phyloP scores from a whole-genome alignment of 2,888 invertebrate species.

The Melinaea menophilus region DNA sequence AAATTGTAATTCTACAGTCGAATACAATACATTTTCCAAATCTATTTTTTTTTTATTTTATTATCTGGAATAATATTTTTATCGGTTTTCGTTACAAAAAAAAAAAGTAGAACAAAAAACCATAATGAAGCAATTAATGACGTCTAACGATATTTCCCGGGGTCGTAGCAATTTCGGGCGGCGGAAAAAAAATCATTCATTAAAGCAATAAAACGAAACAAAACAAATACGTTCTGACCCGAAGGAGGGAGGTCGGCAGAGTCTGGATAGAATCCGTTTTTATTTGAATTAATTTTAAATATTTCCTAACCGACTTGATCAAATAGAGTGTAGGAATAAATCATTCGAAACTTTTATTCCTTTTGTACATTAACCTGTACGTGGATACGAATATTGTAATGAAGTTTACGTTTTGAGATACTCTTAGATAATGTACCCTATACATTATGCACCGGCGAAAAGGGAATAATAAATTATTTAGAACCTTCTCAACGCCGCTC shows the following conservation, averaged over 20 bases:
- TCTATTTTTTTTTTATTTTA: no score
- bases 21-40: no score
- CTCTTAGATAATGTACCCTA: no score
- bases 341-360: no score
- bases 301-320: no score
- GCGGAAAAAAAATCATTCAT: slow-evolving; percentile 9
- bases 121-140: slow-evolving; percentile 28
- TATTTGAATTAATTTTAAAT: no score
- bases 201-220: slow-evolving; percentile 1
- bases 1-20: no score
- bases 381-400: no score
- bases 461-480: slow-evolving; percentile 1
- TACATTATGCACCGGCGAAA: background rate
- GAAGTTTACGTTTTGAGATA: no score
- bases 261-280: background rate
- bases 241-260: background rate
- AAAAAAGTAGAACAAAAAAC: slow-evolving; percentile 21
- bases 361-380: no score
- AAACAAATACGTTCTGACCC: background rate
- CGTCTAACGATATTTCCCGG: slow-evolving; percentile 17
- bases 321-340: no score
- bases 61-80: no score
- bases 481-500: background rate
- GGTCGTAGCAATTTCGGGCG: background rate
- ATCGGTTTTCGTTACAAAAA: background rate